Base-by-base conservation (phyloP, 2,797 vertebrate genomes). In the Picus viridis region DNA sequence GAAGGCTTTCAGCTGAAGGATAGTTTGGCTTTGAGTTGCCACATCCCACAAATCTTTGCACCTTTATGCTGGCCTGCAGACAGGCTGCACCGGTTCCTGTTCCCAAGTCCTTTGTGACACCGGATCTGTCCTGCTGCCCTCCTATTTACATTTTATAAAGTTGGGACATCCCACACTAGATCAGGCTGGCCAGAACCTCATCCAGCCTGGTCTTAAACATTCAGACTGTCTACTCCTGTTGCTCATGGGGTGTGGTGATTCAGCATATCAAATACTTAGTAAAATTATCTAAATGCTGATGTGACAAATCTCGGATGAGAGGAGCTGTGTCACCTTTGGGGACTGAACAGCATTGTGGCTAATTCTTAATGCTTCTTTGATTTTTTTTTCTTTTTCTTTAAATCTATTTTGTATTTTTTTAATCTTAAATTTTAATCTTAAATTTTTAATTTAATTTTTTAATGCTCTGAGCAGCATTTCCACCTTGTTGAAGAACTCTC, bases 21-120 rank as follows among this genome's bases (percentile, higher is more conserved):
- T 26, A 22, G 75, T 94, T 73, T 65, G 64, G 29, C 70, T 86
- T 77, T 74, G 68, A 84, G 90, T 94, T 83, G 23, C 63, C 75
- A 62, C 72, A 74, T 95, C 86, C 77, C 74, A 77, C 41, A 11
- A 1, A 57, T 26, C 24, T 77, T 64, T 77, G 47, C 58, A 41
- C 51, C 86, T 80, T 84, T 6, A 2, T 59, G n/a, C 75, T 84
- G 86, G 51, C 36, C 69, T 36, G 54, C 41, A 51, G 41, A 12
- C 18, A 76, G 70, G 39, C 45, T 79, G 72, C 34, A 43, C 23
- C 2, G 5, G 9, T 78, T 75, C 51, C 49, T 32, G 7, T 5
- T 86, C 54, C 49, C 79, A 64, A 64, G 71, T 11, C 34, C 5
- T 76, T 88, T 57, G 83, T 86, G 74, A 43, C 59, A 19, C 1